Conservation (phyloP, 2,888 invertebrate species). For the Saturnia japonica region DNA sequence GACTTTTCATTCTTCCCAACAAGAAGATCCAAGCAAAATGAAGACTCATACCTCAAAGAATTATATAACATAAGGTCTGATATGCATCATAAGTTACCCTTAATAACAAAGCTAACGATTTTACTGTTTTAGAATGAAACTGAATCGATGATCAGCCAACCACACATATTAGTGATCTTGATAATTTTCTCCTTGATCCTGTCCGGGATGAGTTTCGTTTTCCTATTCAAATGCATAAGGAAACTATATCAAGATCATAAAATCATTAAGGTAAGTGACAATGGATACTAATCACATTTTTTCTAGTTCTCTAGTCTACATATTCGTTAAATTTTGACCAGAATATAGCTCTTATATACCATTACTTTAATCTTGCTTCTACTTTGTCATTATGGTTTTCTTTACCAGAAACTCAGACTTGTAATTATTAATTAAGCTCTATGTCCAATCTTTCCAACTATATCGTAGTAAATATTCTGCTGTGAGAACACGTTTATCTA, state of each 20-base stretch:
- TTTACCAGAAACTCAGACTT: not conserved
- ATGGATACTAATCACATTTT: not conserved
- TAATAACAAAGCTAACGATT: not conserved
- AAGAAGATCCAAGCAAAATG: not conserved
- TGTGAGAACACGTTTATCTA: not conserved
- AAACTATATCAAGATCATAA: slow-evolving; percentile 93
- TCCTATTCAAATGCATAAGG: slow-evolving; percentile 92
- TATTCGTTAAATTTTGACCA: too few species aligned
- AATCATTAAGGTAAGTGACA: slow-evolving; percentile 87
- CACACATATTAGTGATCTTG: slow-evolving; percentile 92
- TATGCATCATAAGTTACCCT: not conserved
- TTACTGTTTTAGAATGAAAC: slow-evolving; percentile 54
- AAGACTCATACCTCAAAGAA: not conserved
- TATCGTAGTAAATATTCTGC: not conserved
- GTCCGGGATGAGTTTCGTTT: slow-evolving; percentile 93
- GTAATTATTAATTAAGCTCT: not conserved
- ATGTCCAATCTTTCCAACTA: not conserved
- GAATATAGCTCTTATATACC: too few species aligned
- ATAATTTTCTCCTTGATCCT: slow-evolving; percentile 93
- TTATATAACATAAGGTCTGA: not conserved
- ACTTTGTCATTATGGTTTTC: not conserved
- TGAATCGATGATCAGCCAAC: slow-evolving; percentile 68
- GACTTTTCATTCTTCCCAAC: too few species aligned
- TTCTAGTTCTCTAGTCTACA: too few species aligned
- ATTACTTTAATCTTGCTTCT: not conserved